phyloP scores from a whole-genome alignment of 2,113 vertebrate species.

The Prochilodus magdalenae region DNA sequence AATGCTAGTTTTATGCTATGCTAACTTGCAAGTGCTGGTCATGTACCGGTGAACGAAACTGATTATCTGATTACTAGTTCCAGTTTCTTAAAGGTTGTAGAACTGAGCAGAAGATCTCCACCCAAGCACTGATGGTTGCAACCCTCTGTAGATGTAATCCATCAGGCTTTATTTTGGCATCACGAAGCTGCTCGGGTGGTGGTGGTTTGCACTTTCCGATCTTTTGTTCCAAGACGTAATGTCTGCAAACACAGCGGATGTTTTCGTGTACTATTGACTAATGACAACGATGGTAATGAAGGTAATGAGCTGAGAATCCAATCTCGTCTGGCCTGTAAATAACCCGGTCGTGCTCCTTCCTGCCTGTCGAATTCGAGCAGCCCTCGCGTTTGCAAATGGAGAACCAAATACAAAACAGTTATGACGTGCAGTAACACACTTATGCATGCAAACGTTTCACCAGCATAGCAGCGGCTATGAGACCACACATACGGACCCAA shows the following conservation, averaged over 20 bases:
- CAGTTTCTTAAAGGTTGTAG: too few species aligned
- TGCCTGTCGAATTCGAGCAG: background rate
- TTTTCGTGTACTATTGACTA: background rate
- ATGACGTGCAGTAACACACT: background rate
- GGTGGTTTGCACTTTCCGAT: background rate
- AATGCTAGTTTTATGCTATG: too few species aligned
- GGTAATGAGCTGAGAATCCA: conserved; percentile 16
- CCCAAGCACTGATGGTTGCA: background rate
- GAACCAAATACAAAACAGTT: background rate
- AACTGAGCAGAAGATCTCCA: background rate
- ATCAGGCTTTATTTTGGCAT: background rate
- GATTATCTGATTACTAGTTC: too few species aligned
- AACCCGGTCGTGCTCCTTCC: background rate
- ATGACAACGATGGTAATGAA: conserved; percentile 6
- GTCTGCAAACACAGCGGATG: background rate
- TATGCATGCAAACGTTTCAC: too few species aligned
- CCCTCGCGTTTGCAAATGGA: background rate
- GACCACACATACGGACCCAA: too few species aligned
- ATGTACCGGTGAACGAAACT: too few species aligned
- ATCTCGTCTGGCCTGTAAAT: conserved; percentile 20
- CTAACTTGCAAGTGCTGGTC: too few species aligned
- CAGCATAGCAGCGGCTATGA: too few species aligned
- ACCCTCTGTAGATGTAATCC: background rate
- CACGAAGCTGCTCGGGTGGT: background rate
- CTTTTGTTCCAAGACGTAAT: conserved; percentile 6